Evolutionary conservation across 2,797 vertebrate species (phyloP), one percentile per base, ranked within the genome.

Genomic region (Onychomys torridus): DNA sequence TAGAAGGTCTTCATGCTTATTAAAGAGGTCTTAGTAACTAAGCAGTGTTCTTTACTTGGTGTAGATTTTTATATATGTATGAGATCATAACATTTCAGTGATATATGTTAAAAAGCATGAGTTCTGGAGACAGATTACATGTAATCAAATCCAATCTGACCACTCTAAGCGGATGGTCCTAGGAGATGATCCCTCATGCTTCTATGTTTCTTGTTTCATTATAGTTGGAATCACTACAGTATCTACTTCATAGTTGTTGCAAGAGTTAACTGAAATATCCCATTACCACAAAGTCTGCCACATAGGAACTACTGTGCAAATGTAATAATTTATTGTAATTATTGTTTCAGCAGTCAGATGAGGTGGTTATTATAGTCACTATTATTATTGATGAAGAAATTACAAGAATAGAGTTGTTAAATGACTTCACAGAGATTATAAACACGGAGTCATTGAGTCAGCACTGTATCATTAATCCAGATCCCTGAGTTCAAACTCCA

Each of bases 311-410:
- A 88, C 7, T 84, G 13, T 81, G 43, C 23, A 89, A 52, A 37
- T 92, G 13, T 78, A 81, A 89, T 67, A 76, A 89, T 59, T 59
- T 67, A 65, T 46, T 81, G 12, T 71, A 46, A 59, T 85, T 87
- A 19, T 75, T 93, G 27, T 78, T n/a, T 23, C n/a, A 71, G 21
- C 16, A 92, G 55, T 19, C 32, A 40, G 46, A 11, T 49, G 29
- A 89, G 34, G 12, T 29, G 57, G 37, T 46, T 91, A 59, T 55
- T 27, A 73, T 1, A 69, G 71, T 83, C 16, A 57, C 57, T 78
- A 79, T 79, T 57, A 43, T 69, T 40, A 83, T 6, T 67, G 29
- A 81, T 63, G 34, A 94, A 89, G 79, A 93, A 96, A 57, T 79
- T 34, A 77, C 25, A 90, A 81, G 17, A 91, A 71, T 0, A 67